A percentile compares a stretch with the other conserved stretches of the same genome.
Conservation (phyloP, 1,140 invertebrate species). For the Copidosoma floridanum region DNA sequence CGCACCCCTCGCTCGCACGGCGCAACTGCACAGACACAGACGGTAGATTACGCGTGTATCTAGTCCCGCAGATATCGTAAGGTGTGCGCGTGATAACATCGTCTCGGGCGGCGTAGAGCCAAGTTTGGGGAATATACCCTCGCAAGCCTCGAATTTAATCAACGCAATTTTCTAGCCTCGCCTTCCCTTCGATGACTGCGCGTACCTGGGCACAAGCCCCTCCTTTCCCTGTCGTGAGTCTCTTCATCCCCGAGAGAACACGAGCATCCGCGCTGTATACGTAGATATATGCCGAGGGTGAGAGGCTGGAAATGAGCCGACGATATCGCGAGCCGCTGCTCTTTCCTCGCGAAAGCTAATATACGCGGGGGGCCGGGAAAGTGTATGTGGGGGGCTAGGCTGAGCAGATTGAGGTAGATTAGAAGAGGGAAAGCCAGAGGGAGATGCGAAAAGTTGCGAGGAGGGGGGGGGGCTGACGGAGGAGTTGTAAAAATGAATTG, state of each 20-base stretch:
- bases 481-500: not conserved
- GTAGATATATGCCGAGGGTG: no score
- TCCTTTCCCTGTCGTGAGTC: not conserved
- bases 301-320: not conserved
- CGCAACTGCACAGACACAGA: no score
- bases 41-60: not conserved
- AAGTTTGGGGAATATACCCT: no score
- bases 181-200: slow-evolving; percentile 14
- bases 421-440: not conserved
- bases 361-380: not conserved
- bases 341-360: slow-evolving; percentile 4
- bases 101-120: slow-evolving; percentile 27
- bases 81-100: slow-evolving; percentile 31
- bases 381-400: not conserved
- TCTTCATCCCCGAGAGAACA: no score
- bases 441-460: not conserved
- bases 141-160: slow-evolving; percentile 44
- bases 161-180: slow-evolving; percentile 47
- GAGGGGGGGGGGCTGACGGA: not conserved
- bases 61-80: not conserved
- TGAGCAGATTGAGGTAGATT: not conserved
- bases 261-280: no score
- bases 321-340: not conserved
- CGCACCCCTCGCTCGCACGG: not conserved
- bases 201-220: not conserved